A percentile compares a stretch with the other conserved stretches of the same genome.
These are phyloP conservation scores for Drosophila neocordata DNA, from an alignment of 1,140 invertebrate species.

Conservation along the genomic window DNA sequence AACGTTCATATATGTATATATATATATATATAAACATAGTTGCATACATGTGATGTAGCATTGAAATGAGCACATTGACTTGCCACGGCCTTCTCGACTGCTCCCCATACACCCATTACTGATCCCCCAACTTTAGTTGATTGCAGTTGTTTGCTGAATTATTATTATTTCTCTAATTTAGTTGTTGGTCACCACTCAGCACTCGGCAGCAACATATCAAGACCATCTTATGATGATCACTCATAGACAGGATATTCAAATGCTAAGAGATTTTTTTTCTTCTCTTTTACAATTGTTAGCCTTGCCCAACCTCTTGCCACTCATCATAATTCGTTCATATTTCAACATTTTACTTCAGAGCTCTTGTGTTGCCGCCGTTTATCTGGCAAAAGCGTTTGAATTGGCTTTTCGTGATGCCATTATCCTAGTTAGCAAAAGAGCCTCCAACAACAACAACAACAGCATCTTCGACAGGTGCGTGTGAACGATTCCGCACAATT, in stretches of 20 bases:
- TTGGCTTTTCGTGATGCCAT: conserved; percentile 51
- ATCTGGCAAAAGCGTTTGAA: conserved; percentile 21
- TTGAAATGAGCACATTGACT: conserved; percentile 79
- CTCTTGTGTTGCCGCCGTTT: conserved; percentile 14
- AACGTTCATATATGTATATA: conserved; percentile 32
- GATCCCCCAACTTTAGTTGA: conserved; percentile 39
- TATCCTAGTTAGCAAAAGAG: conserved; percentile 42
- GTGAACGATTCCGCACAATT: conserved; percentile 32
- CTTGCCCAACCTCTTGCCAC: neutral
- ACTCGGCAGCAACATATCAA: conserved; percentile 4
- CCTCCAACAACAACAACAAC: conserved; percentile 1
- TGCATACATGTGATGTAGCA: conserved; percentile 39
- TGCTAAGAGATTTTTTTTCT: no score
- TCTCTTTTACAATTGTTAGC: no score
- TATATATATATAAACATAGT: neutral
- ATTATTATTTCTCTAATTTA: conserved; percentile 55
- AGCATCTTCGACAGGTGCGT: conserved; percentile 31
- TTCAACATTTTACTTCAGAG: conserved; percentile 13
- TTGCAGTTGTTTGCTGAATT: conserved; percentile 49
- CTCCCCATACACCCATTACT: conserved; percentile 21
- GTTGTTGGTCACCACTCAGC: conserved; percentile 31
- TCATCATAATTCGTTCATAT: conserved; percentile 22
- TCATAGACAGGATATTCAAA: conserved; percentile 16
- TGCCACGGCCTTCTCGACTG: conserved; percentile 60
- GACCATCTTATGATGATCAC: no score